Evolutionary conservation across 1,140 invertebrate species (phyloP).

Genomic region (Pseudomyrmex flavicornis): DNA sequence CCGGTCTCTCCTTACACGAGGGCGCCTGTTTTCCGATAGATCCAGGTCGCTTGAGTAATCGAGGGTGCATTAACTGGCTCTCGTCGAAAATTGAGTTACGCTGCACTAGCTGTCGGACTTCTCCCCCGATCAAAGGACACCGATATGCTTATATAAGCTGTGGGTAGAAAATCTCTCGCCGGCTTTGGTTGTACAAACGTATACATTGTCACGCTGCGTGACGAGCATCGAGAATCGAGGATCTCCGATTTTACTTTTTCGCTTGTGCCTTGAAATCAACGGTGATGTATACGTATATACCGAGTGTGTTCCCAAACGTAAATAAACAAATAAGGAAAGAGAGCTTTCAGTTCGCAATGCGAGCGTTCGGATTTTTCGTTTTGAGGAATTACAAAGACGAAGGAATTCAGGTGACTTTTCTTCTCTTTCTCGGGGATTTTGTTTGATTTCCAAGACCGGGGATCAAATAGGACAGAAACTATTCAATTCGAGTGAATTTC

Average conservation of each 20-base stretch:
- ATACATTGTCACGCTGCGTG: background rate
- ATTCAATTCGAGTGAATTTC: slow-evolving; percentile 33
- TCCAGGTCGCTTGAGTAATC: slow-evolving; percentile 71
- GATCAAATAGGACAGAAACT: slow-evolving; percentile 40
- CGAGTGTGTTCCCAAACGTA: background rate
- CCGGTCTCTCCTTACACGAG: slow-evolving; percentile 59
- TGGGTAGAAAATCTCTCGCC: slow-evolving; percentile 63
- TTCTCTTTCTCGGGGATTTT: background rate
- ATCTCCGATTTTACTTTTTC: slow-evolving; percentile 18
- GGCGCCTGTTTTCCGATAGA: slow-evolving; percentile 66
- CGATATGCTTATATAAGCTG: slow-evolving; percentile 64
- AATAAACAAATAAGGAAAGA: background rate
- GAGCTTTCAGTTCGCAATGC: background rate
- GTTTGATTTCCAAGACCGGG: slow-evolving; percentile 21
- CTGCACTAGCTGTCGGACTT: slow-evolving; percentile 26
- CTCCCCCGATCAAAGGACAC: slow-evolving; percentile 61
- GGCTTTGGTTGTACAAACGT: slow-evolving; percentile 6
- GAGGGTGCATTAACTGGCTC: slow-evolving; percentile 70
- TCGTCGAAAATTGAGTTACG: slow-evolving; percentile 71
- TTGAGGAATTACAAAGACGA: background rate
- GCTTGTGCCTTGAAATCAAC: background rate
- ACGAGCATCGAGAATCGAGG: background rate
- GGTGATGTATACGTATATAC: too few species aligned
- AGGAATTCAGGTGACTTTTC: slow-evolving; percentile 20
- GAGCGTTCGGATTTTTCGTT: background rate